These are phyloP conservation scores for Scolanthus callimorphus DNA, from an alignment of 92 coral and sea anemone genomes.

Conservation along the genomic window DNA sequence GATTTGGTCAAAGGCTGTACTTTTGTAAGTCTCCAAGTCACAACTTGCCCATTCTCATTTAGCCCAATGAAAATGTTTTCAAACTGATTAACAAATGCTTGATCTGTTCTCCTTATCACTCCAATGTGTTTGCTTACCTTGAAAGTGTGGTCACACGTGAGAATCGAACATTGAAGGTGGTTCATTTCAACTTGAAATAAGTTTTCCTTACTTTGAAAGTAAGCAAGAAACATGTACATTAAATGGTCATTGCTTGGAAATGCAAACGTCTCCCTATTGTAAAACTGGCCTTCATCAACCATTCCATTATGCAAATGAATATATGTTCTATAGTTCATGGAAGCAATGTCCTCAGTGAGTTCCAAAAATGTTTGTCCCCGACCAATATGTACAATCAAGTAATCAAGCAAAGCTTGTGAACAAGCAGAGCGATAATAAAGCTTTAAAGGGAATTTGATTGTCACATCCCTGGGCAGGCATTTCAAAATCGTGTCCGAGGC, in stretches of 20 bases:
- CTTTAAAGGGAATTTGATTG: conserved; percentile 21
- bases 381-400: conserved; percentile 38
- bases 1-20: conserved; percentile 47
- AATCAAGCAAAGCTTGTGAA: conserved; percentile 27
- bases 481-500: conserved; percentile 40
- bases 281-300: conserved; percentile 1
- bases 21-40: conserved; percentile 43
- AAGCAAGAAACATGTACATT: conserved; percentile 32
- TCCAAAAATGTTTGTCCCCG: conserved; percentile 49
- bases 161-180: conserved; percentile 20
- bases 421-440: conserved; percentile 29
- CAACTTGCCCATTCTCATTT: conserved; percentile 59
- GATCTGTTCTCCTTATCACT: conserved; percentile 25
- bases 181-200: conserved; percentile 16
- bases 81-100: conserved; percentile 48
- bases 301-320: not conserved
- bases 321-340: conserved; percentile 25
- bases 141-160: conserved; percentile 71
- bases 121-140: conserved; percentile 62
- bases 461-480: conserved; percentile 5
- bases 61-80: conserved; percentile 50
- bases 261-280: conserved; percentile 21
- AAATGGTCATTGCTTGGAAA: conserved; percentile 51
- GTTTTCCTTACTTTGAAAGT: conserved; percentile 16
- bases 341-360: conserved; percentile 26